phyloP scores from a whole-genome alignment of 2,113 vertebrate species.

The Coryphaenoides rupestris region DNA sequence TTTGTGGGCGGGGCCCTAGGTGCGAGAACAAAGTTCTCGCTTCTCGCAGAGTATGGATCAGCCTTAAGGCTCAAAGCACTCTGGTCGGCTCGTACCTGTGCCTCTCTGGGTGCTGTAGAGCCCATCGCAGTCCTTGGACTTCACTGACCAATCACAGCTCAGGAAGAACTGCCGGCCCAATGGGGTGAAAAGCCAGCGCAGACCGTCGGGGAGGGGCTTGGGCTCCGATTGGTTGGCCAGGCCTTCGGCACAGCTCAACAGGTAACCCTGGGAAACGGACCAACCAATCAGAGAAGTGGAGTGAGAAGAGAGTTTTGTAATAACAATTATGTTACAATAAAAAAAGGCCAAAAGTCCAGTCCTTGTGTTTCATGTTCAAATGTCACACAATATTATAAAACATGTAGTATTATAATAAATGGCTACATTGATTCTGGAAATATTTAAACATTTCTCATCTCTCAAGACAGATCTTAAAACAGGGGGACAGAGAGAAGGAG shows the following conservation, averaged over 20 bases:
- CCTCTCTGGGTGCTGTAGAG: slow-evolving; percentile 89
- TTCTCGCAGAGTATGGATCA: too few species aligned
- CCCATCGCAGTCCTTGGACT: slow-evolving; percentile 77
- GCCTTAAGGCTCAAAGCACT: too few species aligned
- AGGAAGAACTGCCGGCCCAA: slow-evolving; percentile 93
- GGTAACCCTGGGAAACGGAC: slow-evolving; percentile 78
- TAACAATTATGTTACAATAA: not conserved
- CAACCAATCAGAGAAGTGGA: slow-evolving; percentile 3
- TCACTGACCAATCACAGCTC: slow-evolving; percentile 91
- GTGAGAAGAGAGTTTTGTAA: slow-evolving; percentile 10
- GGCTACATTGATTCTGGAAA: not conserved
- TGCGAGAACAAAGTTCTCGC: too few species aligned
- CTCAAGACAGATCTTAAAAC: not conserved
- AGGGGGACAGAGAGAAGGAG: not conserved
- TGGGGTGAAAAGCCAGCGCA: slow-evolving; percentile 93
- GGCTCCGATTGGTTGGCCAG: slow-evolving; percentile 75
- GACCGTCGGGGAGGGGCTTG: slow-evolving; percentile 79
- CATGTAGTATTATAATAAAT: too few species aligned
- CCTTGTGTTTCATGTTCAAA: not conserved
- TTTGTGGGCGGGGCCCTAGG: too few species aligned
- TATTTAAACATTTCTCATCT: not conserved
- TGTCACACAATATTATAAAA: too few species aligned
- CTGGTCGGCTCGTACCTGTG: slow-evolving; percentile 70
- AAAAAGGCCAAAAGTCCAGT: not conserved
- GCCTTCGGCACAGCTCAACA: slow-evolving; percentile 84